Conservation (phyloP, 1,140 invertebrate genomes). For the Drosophila orosa region DNA sequence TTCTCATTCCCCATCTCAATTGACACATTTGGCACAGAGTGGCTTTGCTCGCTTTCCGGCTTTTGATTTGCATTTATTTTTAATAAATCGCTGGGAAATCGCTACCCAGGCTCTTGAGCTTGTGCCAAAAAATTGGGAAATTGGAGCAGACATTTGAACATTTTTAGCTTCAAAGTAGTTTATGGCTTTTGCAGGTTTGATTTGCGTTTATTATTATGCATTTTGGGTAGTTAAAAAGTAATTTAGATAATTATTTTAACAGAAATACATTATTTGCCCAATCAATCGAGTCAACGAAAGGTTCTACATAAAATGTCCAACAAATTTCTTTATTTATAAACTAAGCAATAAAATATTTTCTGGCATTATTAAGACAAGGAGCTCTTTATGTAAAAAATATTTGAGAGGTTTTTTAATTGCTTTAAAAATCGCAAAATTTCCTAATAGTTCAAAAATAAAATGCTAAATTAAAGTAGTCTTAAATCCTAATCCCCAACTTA, state of each 20-base stretch:
- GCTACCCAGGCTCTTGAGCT: not conserved
- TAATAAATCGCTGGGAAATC: constrained; percentile 25
- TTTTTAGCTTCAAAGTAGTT: not conserved
- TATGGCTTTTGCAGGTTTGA: not conserved
- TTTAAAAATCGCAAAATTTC: no score
- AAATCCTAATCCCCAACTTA: constrained; percentile 32
- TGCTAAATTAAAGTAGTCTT: not conserved
- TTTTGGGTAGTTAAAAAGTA: not conserved
- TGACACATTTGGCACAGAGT: constrained; percentile 69
- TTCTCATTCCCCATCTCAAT: constrained; percentile 12
- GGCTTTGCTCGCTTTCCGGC: constrained; percentile 8
- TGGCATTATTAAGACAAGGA: no score
- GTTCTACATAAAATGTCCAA: no score
- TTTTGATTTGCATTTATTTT: constrained; percentile 46
- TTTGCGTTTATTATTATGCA: not conserved
- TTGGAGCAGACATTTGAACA: constrained; percentile 1
- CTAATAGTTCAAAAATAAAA: not conserved
- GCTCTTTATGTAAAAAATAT: no score
- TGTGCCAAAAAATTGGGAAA: constrained; percentile 18
- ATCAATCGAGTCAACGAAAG: no score
- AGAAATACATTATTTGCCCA: not conserved
- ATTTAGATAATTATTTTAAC: not conserved
- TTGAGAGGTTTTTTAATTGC: no score
- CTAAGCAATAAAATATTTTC: no score
- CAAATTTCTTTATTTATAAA: no score